Evolutionary conservation across 2,113 vertebrate genomes (phyloP).

Genomic region (Telmatochromis sp.): DNA sequence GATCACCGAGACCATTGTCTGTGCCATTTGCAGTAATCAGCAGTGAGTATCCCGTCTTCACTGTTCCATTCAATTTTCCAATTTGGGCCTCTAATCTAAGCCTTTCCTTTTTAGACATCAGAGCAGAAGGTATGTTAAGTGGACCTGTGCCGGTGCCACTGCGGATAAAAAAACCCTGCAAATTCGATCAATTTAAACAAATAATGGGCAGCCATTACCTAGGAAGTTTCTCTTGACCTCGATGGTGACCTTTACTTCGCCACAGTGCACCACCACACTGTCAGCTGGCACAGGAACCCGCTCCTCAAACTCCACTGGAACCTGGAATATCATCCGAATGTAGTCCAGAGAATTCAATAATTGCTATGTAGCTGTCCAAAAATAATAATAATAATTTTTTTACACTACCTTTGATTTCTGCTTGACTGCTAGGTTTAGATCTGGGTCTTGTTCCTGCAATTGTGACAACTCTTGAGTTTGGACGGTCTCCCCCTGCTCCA

Average conservation of each 20-base stretch:
- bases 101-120: neutral
- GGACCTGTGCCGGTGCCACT: neutral
- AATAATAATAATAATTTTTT: neutral
- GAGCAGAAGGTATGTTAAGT: neutral
- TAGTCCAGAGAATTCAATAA: neutral
- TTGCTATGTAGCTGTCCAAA: neutral
- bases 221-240: constrained; percentile 57
- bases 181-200: neutral
- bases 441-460: neutral
- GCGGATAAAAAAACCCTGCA: fast-evolving
- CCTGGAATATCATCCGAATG: neutral
- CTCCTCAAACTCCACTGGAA: neutral
- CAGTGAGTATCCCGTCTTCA: constrained; percentile 2
- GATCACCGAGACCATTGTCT: neutral
- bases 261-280: constrained; percentile 41
- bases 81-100: neutral
- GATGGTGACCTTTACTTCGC: constrained; percentile 17
- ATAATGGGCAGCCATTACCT: constrained; percentile 17
- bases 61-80: neutral
- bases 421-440: neutral
- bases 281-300: neutral
- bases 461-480: neutral
- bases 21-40: constrained; percentile 39
- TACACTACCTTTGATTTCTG: constrained; percentile 1
- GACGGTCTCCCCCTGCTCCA: neutral